Percentiles rank a stretch among this genome's conserved stretches.
These are phyloP conservation scores for Merodon equestris DNA, from an alignment of 2,888 invertebrate genomes.

Conservation along the genomic window DNA sequence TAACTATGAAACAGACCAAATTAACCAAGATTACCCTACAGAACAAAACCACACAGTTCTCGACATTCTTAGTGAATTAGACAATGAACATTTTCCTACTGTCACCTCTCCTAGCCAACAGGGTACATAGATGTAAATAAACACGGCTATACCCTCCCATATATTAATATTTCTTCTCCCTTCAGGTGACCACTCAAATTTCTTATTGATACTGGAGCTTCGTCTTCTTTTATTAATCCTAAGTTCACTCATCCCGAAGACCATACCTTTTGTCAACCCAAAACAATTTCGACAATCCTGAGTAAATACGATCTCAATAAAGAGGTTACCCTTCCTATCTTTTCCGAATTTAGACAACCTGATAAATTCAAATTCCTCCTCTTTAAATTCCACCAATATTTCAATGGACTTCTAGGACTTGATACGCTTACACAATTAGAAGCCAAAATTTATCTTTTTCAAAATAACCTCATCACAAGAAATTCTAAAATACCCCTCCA, in stretches of 20 bases:
- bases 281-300: neutral
- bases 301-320: neutral
- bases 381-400: slow-evolving; percentile 22
- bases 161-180: neutral
- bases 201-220: slow-evolving; percentile 2
- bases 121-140: slow-evolving; percentile 18
- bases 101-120: slow-evolving; percentile 6
- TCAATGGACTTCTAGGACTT: slow-evolving; percentile 12
- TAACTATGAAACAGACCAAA: too few species aligned
- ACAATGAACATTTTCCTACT: slow-evolving; percentile 2
- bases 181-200: slow-evolving; percentile 4
- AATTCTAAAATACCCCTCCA: slow-evolving; percentile 4
- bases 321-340: neutral
- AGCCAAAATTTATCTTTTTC: slow-evolving; percentile 6
- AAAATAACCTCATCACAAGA: slow-evolving; percentile 1
- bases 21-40: too few species aligned
- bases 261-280: neutral
- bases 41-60: too few species aligned
- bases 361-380: neutral
- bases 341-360: slow-evolving; percentile 1
- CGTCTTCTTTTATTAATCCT: slow-evolving; percentile 5
- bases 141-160: neutral
- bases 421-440: neutral
- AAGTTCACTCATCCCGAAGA: slow-evolving; percentile 2
- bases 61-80: neutral